Conservation (phyloP, 2,113 vertebrate genomes). For the Plestiodon gilberti region DNA sequence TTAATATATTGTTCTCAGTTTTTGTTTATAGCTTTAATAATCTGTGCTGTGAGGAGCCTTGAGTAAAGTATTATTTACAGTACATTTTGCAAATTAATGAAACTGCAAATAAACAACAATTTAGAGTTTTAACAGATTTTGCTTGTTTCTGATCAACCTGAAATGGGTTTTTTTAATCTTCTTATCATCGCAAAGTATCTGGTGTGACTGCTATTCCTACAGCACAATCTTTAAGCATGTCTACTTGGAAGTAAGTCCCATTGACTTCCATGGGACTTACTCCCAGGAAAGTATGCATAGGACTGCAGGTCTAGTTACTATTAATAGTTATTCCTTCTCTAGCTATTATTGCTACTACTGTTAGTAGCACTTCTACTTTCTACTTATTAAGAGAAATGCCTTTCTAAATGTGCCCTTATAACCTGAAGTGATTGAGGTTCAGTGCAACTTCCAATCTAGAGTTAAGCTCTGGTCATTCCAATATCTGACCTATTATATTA, state of each 20-base stretch:
- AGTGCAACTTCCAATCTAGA: conserved; percentile 28
- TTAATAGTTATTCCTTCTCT: no score
- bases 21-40: no score
- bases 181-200: background rate
- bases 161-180: background rate
- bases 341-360: background rate
- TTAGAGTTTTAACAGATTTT: background rate
- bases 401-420: background rate
- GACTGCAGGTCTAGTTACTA: no score
- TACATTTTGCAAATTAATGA: no score
- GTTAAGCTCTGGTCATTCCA: conserved; percentile 12
- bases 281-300: no score
- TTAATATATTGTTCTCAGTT: no score
- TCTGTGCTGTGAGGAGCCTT: no score
- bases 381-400: background rate
- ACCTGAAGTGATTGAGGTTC: conserved; percentile 30
- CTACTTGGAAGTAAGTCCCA: no score
- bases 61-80: no score
- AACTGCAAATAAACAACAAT: no score
- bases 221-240: no score
- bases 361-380: background rate
- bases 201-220: background rate
- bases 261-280: no score
- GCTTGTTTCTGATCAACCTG: background rate
- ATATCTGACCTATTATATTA: background rate